A percentile compares a stretch with the other conserved stretches of the same genome.
phyloP scores from a whole-genome alignment of 2,888 invertebrate species.

The Halocaridina rubra region DNA sequence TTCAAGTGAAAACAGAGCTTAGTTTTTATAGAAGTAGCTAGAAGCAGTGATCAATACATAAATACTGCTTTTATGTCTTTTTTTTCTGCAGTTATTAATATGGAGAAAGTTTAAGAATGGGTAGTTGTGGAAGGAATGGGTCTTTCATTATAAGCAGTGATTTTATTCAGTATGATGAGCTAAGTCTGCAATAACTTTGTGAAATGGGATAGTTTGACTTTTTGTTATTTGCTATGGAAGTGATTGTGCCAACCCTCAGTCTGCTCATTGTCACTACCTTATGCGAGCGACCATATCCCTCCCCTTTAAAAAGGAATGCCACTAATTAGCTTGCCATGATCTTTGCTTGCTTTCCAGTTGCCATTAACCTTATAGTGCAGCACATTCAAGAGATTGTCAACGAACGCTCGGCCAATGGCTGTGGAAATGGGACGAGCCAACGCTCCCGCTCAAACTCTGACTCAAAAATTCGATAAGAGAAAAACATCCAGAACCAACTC shows the following conservation, averaged over 20 bases:
- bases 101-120: not conserved
- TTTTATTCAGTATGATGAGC: no score
- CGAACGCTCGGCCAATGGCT: conserved; percentile 41
- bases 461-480: conserved; percentile 50
- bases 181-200: no score
- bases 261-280: conserved; percentile 18
- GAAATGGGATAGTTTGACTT: no score
- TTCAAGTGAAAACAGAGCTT: no score
- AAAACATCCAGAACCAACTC: not conserved
- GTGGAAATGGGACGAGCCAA: conserved; percentile 28
- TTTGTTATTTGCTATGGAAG: no score
- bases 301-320: conserved; percentile 31
- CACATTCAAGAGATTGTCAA: conserved; percentile 83
- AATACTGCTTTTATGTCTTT: no score
- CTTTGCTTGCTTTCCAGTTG: conserved; percentile 79
- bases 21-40: no score
- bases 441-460: conserved; percentile 53
- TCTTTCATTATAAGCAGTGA: no score
- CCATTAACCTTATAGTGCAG: conserved; percentile 96
- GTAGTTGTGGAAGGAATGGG: no score
- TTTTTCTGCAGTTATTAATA: no score
- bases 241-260: conserved; percentile 7
- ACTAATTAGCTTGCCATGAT: conserved; percentile 46
- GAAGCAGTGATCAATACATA: no score
- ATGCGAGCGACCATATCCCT: conserved; percentile 6